Percentiles rank a stretch among this genome's conserved stretches.
Evolutionary conservation across 2,113 vertebrate genomes (phyloP).

Genomic region (Centropus unirufus): DNA sequence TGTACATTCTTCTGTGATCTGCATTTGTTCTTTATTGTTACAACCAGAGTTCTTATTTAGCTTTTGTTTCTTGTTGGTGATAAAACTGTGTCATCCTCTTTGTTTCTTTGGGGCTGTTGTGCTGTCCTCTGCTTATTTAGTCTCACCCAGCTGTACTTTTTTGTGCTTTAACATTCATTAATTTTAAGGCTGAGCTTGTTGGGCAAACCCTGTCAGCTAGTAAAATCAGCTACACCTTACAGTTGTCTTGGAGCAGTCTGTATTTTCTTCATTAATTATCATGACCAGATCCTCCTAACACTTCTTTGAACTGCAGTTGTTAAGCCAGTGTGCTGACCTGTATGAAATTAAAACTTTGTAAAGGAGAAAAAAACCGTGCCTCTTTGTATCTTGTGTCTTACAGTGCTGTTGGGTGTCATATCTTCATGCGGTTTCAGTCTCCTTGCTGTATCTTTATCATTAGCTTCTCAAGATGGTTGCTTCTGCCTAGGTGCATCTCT

Average conservation of each 20-base stretch:
- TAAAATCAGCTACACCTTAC: background rate
- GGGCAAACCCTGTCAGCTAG: background rate
- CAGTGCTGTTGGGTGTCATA: background rate
- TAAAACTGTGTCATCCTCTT: background rate
- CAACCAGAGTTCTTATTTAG: background rate
- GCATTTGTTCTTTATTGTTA: background rate
- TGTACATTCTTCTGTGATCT: background rate
- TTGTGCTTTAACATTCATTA: background rate
- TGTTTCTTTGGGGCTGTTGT: background rate
- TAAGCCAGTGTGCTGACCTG: background rate
- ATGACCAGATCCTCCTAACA: background rate
- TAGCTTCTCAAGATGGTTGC: background rate
- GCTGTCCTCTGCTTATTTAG: background rate
- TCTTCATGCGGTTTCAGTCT: background rate
- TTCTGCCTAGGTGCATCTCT: background rate
- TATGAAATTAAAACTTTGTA: background rate
- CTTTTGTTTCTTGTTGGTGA: background rate
- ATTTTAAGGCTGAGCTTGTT: background rate
- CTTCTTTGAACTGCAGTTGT: background rate
- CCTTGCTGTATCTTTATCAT: background rate
- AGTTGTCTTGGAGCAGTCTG: background rate
- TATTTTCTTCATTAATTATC: background rate
- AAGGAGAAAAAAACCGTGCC: background rate
- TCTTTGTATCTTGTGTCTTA: background rate
- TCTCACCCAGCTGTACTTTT: background rate